Conservation (phyloP, 2,888 invertebrate genomes). For the Onthophagus sagittarius region DNA sequence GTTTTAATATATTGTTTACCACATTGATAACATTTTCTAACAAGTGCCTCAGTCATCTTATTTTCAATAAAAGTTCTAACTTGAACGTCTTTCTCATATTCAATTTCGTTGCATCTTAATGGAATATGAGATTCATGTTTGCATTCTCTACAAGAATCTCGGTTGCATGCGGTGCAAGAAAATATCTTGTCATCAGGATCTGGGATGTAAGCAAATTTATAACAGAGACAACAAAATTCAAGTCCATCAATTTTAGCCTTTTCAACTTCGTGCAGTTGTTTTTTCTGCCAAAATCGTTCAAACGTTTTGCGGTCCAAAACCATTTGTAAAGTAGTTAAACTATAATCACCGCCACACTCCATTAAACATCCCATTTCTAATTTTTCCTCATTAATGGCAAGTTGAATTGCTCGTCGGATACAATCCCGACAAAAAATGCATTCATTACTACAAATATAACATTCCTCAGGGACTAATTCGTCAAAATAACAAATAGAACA, state of each 20-base stretch:
- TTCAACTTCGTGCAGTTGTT: constrained; percentile 54
- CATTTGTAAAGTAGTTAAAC: constrained; percentile 44
- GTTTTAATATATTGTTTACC: constrained; percentile 46
- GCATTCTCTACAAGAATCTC: constrained; percentile 55
- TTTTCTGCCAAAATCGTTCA: constrained; percentile 47
- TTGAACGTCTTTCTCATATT: constrained; percentile 49
- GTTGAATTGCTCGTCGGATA: constrained; percentile 45
- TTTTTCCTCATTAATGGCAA: constrained; percentile 47
- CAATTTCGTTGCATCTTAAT: constrained; percentile 50
- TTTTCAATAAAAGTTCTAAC: constrained; percentile 54
- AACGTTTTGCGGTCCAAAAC: constrained; percentile 49
- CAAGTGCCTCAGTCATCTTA: constrained; percentile 53
- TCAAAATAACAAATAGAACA: constrained; percentile 57
- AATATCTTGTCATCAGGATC: constrained; percentile 48
- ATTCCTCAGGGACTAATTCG: constrained; percentile 50
- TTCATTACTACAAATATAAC: constrained; percentile 40
- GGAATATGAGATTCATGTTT: constrained; percentile 55
- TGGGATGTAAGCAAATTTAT: constrained; percentile 53
- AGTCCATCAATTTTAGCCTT: constrained; percentile 53
- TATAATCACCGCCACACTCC: constrained; percentile 47
- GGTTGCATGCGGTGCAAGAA: constrained; percentile 55
- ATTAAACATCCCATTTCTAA: constrained; percentile 50
- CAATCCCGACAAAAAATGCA: constrained; percentile 50
- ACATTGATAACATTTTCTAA: constrained; percentile 45
- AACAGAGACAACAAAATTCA: constrained; percentile 56